A percentile compares a stretch with the other conserved stretches of the same genome.
phyloP scores from a whole-genome alignment of 2,113 vertebrate species.

The Tachuris rubrigastra region DNA sequence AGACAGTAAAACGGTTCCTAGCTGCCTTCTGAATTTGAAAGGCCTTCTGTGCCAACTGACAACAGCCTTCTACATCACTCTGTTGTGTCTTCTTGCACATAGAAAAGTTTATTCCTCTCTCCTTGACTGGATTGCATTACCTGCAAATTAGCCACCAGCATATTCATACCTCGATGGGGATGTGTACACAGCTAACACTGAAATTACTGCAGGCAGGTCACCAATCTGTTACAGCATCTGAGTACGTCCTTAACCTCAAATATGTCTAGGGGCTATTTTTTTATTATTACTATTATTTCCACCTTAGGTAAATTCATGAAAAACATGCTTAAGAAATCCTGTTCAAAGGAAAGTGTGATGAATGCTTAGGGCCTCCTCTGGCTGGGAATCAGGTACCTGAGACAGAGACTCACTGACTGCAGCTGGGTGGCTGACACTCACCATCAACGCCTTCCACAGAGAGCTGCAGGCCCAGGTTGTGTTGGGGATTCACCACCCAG shows the following conservation, averaged over 20 bases:
- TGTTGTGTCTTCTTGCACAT: background rate
- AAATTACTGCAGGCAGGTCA: background rate
- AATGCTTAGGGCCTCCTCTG: background rate
- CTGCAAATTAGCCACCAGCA: background rate
- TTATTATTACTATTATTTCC: background rate
- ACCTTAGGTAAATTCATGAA: background rate
- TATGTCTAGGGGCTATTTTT: background rate
- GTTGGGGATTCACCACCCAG: slow-evolving; percentile 93
- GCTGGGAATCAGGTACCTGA: background rate
- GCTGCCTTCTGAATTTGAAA: background rate
- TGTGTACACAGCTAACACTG: background rate
- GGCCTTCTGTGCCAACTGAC: background rate
- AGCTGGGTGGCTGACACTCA: slow-evolving; percentile 63
- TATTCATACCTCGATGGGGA: accelerated
- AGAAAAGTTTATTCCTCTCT: background rate
- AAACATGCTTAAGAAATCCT: background rate
- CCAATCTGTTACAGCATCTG: background rate
- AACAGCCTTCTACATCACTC: background rate
- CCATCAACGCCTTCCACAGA: slow-evolving; percentile 87
- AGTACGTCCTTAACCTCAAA: background rate
- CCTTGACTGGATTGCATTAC: background rate
- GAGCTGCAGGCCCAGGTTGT: slow-evolving; percentile 92
- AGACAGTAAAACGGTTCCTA: background rate
- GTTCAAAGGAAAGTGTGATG: background rate
- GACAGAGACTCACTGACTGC: background rate